Evolutionary conservation across 2,888 invertebrate genomes (phyloP), one percentile per base, ranked within the genome.

Genomic region (Lasioglossum marginatum): DNA sequence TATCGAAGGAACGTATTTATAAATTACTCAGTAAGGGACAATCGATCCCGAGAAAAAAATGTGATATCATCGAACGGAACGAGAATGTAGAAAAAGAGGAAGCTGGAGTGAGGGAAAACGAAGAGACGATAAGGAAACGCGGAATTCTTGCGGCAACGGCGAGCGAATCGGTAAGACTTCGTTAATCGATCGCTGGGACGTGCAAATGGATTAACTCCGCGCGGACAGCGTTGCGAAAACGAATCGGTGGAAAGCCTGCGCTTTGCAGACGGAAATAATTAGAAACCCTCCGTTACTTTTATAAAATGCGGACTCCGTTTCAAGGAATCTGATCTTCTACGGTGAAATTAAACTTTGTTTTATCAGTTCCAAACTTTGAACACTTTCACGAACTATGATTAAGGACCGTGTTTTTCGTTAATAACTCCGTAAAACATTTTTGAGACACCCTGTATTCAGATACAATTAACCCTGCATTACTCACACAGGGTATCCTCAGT

Each of bases 181-280:
- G 16, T 90, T 88, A 89, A 87, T 90, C 91, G 81, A 92, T 91
- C 88, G 84, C 45, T 14, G n/a, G 27, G 57, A 60, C 68, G 48
- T 43, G 70, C 84, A 83, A 82, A 87, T 73, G 86, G 89, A 84
- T 91, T 88, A 88, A 80, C 68, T 23, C 52, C 83, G 72, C 27
- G 66, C 37, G 45, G 66, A 52, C 48, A 31, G 66, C 76, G 60
- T 75, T 57, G 40, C 34, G 75, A 27, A 52, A 23, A 63, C 31
- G 37, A 63, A 72, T 84, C 84, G 74, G 75, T 45, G 57, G n/a
- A 79, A 83, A 75, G 23, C 75, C 8, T 34, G 63, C 31, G 19
- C 31, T 63, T 31, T 57, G 12, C 34, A 37, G 37, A 23, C 10
- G 34, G 68, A 19, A 68, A 68, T 37, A 37, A 63, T 63, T 31